Base-by-base conservation (phyloP, 2,797 vertebrate genomes). In the Phrynocephalus guinanensis region DNA sequence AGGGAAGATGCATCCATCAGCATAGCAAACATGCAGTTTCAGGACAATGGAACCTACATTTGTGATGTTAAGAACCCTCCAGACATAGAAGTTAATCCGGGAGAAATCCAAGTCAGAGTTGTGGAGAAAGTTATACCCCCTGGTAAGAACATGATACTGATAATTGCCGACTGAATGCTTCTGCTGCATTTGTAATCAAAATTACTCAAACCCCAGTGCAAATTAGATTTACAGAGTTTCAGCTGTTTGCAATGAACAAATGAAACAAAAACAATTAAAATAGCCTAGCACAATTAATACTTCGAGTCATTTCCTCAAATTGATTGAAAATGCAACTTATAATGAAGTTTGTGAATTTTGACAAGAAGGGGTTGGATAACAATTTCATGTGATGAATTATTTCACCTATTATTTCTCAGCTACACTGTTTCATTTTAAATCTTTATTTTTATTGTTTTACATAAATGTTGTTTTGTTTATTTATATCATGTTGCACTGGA, bases 61-160 rank as follows among this genome's bases (percentile, higher is more conserved):
- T 99, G 99, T 0, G 97, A 98, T 56, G 98, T 99, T 90, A 98
- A 97, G 94, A 99, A 98, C 91, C 98, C 98, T 0, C 98, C 98
- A 0, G 98, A 99, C 87, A 96, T 99, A 0, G 98, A 98, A 73
- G 97, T 96, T 1, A 95, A 93, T 84, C 93, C 96, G 3, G 97
- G 97, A 30, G 94, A 96, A 90, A 98, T 97, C 0, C 95, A 97
- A 94, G 97, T 99, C 75, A 93, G 97, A 80, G 98, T 99, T 5
- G 98, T 99, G 75, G 96, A 97, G 92, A 98, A 96, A 98, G 98
- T 98, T 99, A 96, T 87, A 86, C 9, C 48, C 33, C 70, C 50
- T 87, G 72, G 60, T 77, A 79, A n/a, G 22, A 76, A 3, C 44
- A 75, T 71, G 33, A 38, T 30, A 28, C 28, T 84, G 80, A 52